Base-by-base conservation (phyloP, 2,888 invertebrate genomes). In the Campaea margaritaria region DNA sequence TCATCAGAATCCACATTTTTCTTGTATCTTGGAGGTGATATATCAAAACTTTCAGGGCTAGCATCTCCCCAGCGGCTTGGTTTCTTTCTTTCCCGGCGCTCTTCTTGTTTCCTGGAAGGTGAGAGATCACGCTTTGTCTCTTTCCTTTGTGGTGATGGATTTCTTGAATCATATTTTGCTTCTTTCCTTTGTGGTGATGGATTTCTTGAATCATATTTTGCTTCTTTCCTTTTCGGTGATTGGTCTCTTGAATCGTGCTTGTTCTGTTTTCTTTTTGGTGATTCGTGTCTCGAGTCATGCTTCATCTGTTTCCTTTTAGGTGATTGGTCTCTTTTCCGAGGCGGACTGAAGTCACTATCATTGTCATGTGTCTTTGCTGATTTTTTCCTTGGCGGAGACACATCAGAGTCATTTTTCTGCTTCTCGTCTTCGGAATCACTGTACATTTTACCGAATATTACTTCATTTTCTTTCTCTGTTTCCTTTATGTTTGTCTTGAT, bases 371-470 rank as follows among this genome's bases (percentile, higher is more conserved):
- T 69, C 38, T 67, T 75, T 3, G 55, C 43, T 51, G 65, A 11
- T 53, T 54, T 65, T 65, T 74, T 52, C 51, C 72, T 62, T 16
- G 67, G 67, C 9, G 69, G 70, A 16, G 81, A 81, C 16, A 52
- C 41, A 62, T 86, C 83, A 0, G 86, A 85, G 52, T 85, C 83
- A 55, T 85, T 77, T 38, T 84, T 81, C 21, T 64, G 61, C 41
- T 80, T 70, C 10, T 92, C 91, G 69, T 91, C 91, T 70, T 92
- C 91, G 0, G 91, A 88, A 53, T 92, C 91, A 64, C 91, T 92
- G 74, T 89, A 92, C 91, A 92, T 91, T 85, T 92, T 91, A 0
- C 91, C 91, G 63, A 91, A 92, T 12, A 89, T 76, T 2, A 90
- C 45, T 75, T 89, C 88, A 76, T 90, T 91, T 44, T 91, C 91